Evolutionary conservation across 2,888 invertebrate genomes (phyloP).

Genomic region (Agonopterix heracliana): DNA sequence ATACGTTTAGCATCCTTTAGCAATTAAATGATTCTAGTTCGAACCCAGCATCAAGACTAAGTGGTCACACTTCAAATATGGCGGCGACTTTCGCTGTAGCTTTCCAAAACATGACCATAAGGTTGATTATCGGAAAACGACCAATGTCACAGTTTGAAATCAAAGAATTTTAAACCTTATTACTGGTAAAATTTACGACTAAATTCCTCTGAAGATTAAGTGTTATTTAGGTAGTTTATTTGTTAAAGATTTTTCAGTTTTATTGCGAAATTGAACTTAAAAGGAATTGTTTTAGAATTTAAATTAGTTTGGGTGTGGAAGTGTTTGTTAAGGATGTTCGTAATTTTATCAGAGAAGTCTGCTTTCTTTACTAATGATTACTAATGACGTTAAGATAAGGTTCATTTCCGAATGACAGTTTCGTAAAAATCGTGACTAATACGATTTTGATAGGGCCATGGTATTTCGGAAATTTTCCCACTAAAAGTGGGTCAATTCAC

Average conservation of each 20-base stretch:
- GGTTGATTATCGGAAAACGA: slow-evolving; percentile 27
- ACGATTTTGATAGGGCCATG: slow-evolving; percentile 41
- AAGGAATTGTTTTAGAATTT: background rate
- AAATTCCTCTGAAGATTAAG: slow-evolving; percentile 17
- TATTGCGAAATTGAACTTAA: slow-evolving; percentile 12
- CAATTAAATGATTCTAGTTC: background rate
- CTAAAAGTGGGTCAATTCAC: slow-evolving; percentile 17
- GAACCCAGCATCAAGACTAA: slow-evolving; percentile 44
- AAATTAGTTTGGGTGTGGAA: slow-evolving; percentile 7
- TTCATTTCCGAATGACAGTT: slow-evolving; percentile 28
- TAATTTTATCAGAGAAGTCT: slow-evolving; percentile 18
- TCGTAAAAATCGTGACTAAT: slow-evolving; percentile 29
- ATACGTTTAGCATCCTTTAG: background rate
- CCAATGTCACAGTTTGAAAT: slow-evolving; percentile 22
- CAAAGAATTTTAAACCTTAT: slow-evolving; percentile 12
- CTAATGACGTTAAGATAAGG: slow-evolving; percentile 39
- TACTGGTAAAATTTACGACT: slow-evolving; percentile 17
- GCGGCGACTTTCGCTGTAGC: slow-evolving; percentile 67
- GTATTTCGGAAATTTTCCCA: slow-evolving; percentile 12
- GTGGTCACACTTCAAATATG: slow-evolving; percentile 43
- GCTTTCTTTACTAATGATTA: slow-evolving; percentile 50
- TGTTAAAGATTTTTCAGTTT: background rate
- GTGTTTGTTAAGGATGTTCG: slow-evolving; percentile 17
- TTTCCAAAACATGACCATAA: slow-evolving; percentile 60
- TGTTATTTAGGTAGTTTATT: background rate